Evolutionary conservation across 2,797 vertebrate species (phyloP), one percentile per base, ranked within the genome.

Genomic region (Eutrigla gurnardus): DNA sequence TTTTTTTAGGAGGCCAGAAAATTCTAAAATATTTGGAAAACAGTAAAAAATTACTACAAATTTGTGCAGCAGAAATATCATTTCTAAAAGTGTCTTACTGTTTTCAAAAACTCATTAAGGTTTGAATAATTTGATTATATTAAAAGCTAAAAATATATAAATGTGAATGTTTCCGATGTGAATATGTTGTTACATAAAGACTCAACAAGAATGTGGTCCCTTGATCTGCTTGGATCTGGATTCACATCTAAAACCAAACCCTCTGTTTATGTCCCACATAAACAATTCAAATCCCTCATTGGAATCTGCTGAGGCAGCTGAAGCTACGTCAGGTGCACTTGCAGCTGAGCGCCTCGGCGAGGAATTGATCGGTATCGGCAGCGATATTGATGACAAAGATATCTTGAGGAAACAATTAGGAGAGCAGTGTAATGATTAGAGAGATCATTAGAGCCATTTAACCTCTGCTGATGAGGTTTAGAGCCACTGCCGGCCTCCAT

Each of bases 351-450:
- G 33, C 72, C 67, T 45, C 55, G 17, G 8, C 2, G 3, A 62
- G 39, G 54, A 46, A 80, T 79, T 54, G 85, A 90, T 86, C 75
- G 47, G 49, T 57, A 89, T 90, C 47, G 83, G 65, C 78, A 60
- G 70, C 25, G 6, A 78, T 85, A 91, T 86, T 46, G 89, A 91
- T 60, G 88, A 64, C 65, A 68, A 47, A 77, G 77, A 89, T 81
- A 84, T 85, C 58, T 81, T 60, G 75, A 87, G 85, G 88, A 87
- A 87, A 89, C 86, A 86, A 90, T 91, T 89, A 91, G 90, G 33
- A 76, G 81, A 80, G 64, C 73, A 3, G 74, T 40, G 83, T 79
- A 88, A 83, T 62, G 84, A 89, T 82, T 17, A 78, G 55, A 54
- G 18, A 1, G 74, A 87, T 89, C 87, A 79, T 85, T 89, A 82